phyloP scores from a whole-genome alignment of 92 coral and sea anemone genomes.

The Virgularia gustaviana region DNA sequence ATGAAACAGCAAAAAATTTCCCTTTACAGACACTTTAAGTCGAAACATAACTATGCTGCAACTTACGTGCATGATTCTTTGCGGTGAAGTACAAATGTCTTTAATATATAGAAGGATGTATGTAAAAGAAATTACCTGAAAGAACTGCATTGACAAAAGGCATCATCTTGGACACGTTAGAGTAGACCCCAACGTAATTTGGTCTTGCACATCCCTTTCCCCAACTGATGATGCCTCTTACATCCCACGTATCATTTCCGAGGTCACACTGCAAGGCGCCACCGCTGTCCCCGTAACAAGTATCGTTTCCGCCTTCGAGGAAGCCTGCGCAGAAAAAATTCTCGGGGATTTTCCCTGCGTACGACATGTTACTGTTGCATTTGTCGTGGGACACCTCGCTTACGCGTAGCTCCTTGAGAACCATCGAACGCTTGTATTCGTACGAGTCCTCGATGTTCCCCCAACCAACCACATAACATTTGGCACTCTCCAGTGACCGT shows the following conservation, averaged over 20 bases:
- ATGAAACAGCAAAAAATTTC: too few relatives aligned
- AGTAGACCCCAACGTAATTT: conserved; percentile 84
- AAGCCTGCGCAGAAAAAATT: conserved; percentile 79
- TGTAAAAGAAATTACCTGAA: conserved; percentile 47
- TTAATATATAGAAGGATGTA: neutral
- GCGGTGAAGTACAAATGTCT: too few relatives aligned
- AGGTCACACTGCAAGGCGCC: conserved; percentile 80
- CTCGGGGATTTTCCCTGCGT: conserved; percentile 59
- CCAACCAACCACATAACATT: conserved; percentile 27
- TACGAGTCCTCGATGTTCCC: conserved; percentile 15
- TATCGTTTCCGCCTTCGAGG: conserved; percentile 65
- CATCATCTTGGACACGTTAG: conserved; percentile 68
- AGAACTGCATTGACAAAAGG: conserved; percentile 70
- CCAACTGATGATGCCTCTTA: conserved; percentile 89
- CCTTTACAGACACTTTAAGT: too few relatives aligned
- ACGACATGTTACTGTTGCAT: conserved; percentile 74
- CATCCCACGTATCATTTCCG: conserved; percentile 63
- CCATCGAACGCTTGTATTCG: conserved; percentile 36
- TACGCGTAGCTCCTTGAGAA: conserved; percentile 77
- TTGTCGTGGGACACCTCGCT: conserved; percentile 62
- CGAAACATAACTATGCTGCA: too few relatives aligned
- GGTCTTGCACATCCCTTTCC: conserved; percentile 87
- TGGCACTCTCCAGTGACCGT: neutral
- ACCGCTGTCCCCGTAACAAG: conserved; percentile 81
- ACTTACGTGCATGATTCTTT: too few relatives aligned